These are phyloP conservation scores for Cynopterus brachyotis DNA, from an alignment of 2,113 vertebrate genomes.

Conservation along the genomic window DNA sequence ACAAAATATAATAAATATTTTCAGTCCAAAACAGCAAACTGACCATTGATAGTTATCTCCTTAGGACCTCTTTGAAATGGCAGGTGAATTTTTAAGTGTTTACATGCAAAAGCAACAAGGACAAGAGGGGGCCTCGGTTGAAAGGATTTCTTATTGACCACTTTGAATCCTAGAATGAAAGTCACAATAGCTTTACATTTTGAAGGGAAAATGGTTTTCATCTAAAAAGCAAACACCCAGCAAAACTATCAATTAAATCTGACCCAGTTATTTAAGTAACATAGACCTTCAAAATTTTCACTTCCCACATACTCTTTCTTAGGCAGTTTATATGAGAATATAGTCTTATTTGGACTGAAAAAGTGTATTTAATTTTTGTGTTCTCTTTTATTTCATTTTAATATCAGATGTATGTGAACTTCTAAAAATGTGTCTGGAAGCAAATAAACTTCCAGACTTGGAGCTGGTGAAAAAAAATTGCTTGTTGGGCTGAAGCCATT, in stretches of 20 bases:
- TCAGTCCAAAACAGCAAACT: background rate
- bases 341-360: background rate
- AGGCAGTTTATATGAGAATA: background rate
- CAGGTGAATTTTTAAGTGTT: background rate
- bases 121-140: background rate
- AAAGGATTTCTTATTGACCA: background rate
- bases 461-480: background rate
- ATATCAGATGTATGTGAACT: background rate
- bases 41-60: background rate
- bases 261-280: background rate
- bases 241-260: constrained; percentile 1
- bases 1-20: background rate
- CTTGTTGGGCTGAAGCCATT: background rate
- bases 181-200: background rate
- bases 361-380: background rate
- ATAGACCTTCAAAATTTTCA: background rate
- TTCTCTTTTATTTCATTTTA: background rate
- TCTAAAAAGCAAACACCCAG: background rate
- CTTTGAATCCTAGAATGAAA: background rate
- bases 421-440: background rate
- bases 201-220: background rate
- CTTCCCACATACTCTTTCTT: background rate
- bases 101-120: background rate
- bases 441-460: background rate
- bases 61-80: background rate